Evolutionary conservation across 2,797 vertebrate species (phyloP).

Genomic region (Dicrostonyx torquatus): DNA sequence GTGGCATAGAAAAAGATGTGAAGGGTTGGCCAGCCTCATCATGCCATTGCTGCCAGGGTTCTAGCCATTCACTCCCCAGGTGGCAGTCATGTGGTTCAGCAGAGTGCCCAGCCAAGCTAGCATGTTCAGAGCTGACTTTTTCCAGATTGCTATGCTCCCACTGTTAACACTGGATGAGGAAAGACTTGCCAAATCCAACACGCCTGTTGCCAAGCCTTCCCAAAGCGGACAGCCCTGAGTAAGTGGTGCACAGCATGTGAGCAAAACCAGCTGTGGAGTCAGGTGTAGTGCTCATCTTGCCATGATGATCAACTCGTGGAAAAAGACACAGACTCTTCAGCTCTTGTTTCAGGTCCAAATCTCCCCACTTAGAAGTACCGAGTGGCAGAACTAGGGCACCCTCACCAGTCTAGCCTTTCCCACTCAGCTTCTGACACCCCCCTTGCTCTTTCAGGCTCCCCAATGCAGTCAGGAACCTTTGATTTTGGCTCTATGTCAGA

Average conservation of each 20-base stretch:
- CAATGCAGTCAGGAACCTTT: not conserved
- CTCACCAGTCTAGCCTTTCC: not conserved
- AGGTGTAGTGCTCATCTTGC: not conserved
- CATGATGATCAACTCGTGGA: not conserved
- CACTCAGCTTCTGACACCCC: not conserved
- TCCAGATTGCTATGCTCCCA: not conserved
- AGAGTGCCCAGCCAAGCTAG: not conserved
- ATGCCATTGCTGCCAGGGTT: not conserved
- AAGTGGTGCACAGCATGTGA: not conserved
- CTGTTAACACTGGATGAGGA: not conserved
- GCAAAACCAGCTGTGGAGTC: not conserved
- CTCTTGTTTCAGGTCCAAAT: not conserved
- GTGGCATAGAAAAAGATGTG: not conserved
- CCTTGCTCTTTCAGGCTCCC: not conserved
- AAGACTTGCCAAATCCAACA: not conserved
- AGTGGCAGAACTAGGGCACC: not conserved
- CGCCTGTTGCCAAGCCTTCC: not conserved
- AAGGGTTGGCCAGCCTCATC: not conserved
- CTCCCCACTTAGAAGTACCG: not conserved
- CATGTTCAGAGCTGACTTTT: not conserved
- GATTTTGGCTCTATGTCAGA: not conserved
- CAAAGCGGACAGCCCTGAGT: not conserved
- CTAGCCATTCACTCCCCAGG: not conserved
- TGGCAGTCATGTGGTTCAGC: not conserved
- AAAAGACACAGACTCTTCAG: not conserved